Base-by-base conservation (phyloP, 2,113 vertebrate genomes). In the Papio anubis region DNA sequence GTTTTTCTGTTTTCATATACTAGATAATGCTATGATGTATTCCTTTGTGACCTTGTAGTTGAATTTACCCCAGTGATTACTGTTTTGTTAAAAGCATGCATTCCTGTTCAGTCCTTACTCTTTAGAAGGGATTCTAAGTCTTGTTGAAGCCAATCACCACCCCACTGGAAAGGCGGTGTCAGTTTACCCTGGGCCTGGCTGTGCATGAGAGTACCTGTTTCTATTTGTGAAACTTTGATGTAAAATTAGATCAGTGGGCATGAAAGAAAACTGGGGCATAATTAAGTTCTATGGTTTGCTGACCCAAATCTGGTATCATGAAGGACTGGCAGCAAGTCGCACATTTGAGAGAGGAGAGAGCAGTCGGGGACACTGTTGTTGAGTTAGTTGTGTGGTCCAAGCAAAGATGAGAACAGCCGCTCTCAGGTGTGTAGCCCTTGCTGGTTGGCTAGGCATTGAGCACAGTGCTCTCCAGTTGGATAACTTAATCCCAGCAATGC, bases 1-100 rank as follows among this genome's bases (percentile, higher is more conserved):
- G 72, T 92, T 76, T 92, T 52, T 12, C 85, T 83, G 52, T 25
- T 89, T 92, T 66, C 52, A 8, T 64, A 2, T 61, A 14, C 59
- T 21, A 52, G 64, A 61, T 84, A 85, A 59, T 68, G 35, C 40
- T 20, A 2, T 88, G 85, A 73, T 68, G 5, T 70, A n/a, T 91
- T 95, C 91, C 78, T 96, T 89, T 86, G 66, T 9, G 75, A 14
- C 66, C 8, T 82, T 59, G 35, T 23, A 50, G 45, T 78, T 95
- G 8, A 61, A 27, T 75, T 93, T 94, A 7, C 61, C 68, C 30
- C 40, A 55, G 27, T 82, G 94, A 48, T 91, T 50, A 64, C 78
- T 81, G 0, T 96, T 96, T 79, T 59, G 35, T 88, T 68, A 64
- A 64, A 30, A 64, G 12, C 61, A 64, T 64, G 12, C 27, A 14